Evolutionary conservation across 2,888 invertebrate genomes (phyloP).

Genomic region (Papilio protenor): DNA sequence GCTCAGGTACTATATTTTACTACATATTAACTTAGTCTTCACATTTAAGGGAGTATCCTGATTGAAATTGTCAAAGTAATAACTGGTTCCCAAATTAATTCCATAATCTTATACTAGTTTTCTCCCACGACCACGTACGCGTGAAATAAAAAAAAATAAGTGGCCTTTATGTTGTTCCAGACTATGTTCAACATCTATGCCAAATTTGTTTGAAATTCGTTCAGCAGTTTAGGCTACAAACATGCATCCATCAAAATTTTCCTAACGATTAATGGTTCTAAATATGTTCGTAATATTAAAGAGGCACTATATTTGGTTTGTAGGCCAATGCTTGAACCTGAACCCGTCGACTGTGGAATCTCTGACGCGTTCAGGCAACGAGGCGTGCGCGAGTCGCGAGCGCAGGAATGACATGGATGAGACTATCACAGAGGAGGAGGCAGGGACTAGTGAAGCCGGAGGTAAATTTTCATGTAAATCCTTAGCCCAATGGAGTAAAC

Average conservation of each 20-base stretch:
- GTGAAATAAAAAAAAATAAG: too few species aligned
- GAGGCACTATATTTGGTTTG: slow-evolving; percentile 1
- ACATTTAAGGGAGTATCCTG: not conserved
- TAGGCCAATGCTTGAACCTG: slow-evolving; percentile 89
- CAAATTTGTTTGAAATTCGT: too few species aligned
- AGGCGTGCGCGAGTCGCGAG: slow-evolving; percentile 90
- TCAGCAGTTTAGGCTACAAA: too few species aligned
- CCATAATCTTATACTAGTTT: too few species aligned
- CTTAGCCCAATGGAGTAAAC: not conserved
- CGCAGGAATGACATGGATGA: slow-evolving; percentile 70
- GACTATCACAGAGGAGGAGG: slow-evolving; percentile 83
- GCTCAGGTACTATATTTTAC: slow-evolving; percentile 70
- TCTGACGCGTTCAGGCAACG: slow-evolving; percentile 90
- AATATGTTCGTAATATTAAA: not conserved
- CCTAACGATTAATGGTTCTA: too few species aligned
- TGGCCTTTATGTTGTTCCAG: too few species aligned
- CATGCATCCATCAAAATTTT: too few species aligned
- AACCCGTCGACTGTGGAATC: slow-evolving; percentile 91
- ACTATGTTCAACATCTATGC: too few species aligned
- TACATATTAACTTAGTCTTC: not conserved
- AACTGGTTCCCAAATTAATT: not conserved
- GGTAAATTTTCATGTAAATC: slow-evolving; percentile 25
- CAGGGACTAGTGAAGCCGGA: slow-evolving; percentile 46
- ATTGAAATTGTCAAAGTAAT: not conserved
- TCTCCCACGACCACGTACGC: too few species aligned